Percentiles rank a stretch among this genome's conserved stretches.
Evolutionary conservation across 2,888 invertebrate genomes (phyloP).

Genomic region (Melanostoma mellinum): DNA sequence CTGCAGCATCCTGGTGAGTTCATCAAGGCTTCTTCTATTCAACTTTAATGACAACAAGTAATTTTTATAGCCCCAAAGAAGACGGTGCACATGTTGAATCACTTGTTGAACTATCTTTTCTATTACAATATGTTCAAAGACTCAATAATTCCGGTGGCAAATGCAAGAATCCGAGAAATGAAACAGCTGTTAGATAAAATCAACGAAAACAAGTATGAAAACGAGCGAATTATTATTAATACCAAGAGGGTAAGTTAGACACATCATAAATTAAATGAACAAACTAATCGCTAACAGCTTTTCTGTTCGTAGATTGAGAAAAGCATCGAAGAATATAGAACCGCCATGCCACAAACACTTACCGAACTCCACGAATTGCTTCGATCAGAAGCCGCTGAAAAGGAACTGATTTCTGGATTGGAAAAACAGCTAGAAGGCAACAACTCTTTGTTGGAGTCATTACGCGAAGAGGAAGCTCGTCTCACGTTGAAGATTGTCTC

Average conservation of each 20-base stretch:
- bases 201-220: slow-evolving; percentile 70
- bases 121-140: slow-evolving; percentile 79
- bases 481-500: slow-evolving; percentile 75
- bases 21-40: not conserved
- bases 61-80: slow-evolving; percentile 77
- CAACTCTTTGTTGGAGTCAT: slow-evolving; percentile 23
- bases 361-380: slow-evolving; percentile 70
- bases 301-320: slow-evolving; percentile 40
- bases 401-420: slow-evolving; percentile 15
- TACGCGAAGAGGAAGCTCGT: slow-evolving; percentile 67
- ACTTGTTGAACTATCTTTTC: slow-evolving; percentile 78
- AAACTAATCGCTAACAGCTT: slow-evolving; percentile 44
- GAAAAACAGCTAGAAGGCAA: slow-evolving; percentile 37
- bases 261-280: slow-evolving; percentile 57
- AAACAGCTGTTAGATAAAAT: slow-evolving; percentile 73
- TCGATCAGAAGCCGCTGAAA: slow-evolving; percentile 31
- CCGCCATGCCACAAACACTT: slow-evolving; percentile 43
- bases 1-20: slow-evolving; percentile 77
- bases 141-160: slow-evolving; percentile 75
- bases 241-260: slow-evolving; percentile 56
- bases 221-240: slow-evolving; percentile 66
- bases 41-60: not conserved
- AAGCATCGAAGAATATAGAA: slow-evolving; percentile 42
- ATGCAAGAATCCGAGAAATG: slow-evolving; percentile 70
- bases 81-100: slow-evolving; percentile 76